A percentile compares a stretch with the other conserved stretches of the same genome.
Evolutionary conservation across 2,113 vertebrate species (phyloP).

Genomic region (Ptychochromis oligacanthus): DNA sequence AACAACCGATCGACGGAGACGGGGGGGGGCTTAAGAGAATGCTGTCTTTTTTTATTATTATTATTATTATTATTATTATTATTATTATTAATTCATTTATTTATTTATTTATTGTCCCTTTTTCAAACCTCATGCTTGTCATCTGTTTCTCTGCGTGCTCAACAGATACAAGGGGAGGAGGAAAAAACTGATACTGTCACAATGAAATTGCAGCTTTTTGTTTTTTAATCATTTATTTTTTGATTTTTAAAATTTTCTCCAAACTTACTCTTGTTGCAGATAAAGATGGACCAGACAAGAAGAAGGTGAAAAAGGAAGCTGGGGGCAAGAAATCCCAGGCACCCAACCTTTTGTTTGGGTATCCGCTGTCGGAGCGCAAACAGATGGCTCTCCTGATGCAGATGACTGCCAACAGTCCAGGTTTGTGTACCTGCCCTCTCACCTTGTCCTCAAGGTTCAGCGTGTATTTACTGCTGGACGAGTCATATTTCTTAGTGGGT

Average conservation of each 20-base stretch:
- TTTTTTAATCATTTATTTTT: not conserved
- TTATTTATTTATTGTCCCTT: not conserved
- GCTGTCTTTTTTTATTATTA: conserved; percentile 29
- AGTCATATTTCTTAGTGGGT: conserved; percentile 24
- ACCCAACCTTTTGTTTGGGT: conserved; percentile 95
- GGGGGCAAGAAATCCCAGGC: conserved; percentile 93
- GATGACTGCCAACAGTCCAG: conserved; percentile 99
- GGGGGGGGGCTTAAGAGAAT: conserved; percentile 57
- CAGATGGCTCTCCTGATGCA: conserved; percentile 99
- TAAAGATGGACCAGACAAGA: conserved; percentile 98
- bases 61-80: too few relatives aligned
- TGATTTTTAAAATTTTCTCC: not conserved
- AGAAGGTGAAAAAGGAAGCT: conserved; percentile 94
- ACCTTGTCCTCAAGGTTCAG: conserved; percentile 5
- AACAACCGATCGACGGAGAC: not conserved
- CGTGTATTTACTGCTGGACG: conserved; percentile 20
- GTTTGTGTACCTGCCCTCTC: conserved; percentile 71
- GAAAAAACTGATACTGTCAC: conserved; percentile 18
- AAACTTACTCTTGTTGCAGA: conserved; percentile 80
- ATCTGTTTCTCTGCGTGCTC: conserved; percentile 60
- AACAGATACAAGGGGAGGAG: conserved; percentile 73
- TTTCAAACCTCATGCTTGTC: conserved; percentile 70
- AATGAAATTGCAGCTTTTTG: not conserved
- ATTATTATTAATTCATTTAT: too few relatives aligned
- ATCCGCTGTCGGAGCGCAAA: conserved; percentile 96